Percentiles rank a stretch among this genome's conserved stretches.
These are phyloP conservation scores for Drosophila neoperkinsi DNA, from an alignment of 2,888 invertebrate genomes.

Conservation along the genomic window DNA sequence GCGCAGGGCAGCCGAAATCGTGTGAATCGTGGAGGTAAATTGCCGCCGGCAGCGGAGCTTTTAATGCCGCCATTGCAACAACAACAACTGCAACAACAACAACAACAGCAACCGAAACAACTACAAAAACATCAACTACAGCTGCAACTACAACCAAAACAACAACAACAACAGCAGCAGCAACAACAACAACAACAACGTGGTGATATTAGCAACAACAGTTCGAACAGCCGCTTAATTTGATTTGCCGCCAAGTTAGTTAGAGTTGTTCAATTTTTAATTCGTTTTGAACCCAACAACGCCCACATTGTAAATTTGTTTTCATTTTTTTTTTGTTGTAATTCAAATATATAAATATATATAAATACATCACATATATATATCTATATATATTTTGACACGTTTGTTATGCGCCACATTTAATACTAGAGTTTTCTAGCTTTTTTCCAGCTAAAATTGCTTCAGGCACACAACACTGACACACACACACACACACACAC, in stretches of 20 bases:
- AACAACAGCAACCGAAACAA: slow-evolving; percentile 35
- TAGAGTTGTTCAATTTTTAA: slow-evolving; percentile 67
- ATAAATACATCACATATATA: not conserved
- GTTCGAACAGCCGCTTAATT: slow-evolving; percentile 83
- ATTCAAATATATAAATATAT: slow-evolving; percentile 17
- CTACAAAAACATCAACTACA: slow-evolving; percentile 47
- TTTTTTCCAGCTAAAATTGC: slow-evolving; percentile 36
- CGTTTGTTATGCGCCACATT: slow-evolving; percentile 23
- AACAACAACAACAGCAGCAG: slow-evolving; percentile 40
- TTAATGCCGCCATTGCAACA: slow-evolving; percentile 51
- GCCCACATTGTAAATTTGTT: slow-evolving; percentile 26
- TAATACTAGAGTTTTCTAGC: slow-evolving; percentile 18
- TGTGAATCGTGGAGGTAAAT: slow-evolving; percentile 66
- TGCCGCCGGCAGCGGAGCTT: slow-evolving; percentile 57
- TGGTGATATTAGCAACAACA: slow-evolving; percentile 38
- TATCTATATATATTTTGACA: slow-evolving; percentile 1
- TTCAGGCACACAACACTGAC: slow-evolving; percentile 34
- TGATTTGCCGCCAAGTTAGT: slow-evolving; percentile 84
- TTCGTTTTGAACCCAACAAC: slow-evolving; percentile 41
- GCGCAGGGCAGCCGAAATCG: slow-evolving; percentile 71
- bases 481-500: slow-evolving; percentile 24
- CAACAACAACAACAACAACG: slow-evolving; percentile 46
- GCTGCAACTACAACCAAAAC: slow-evolving; percentile 44
- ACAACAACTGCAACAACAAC: slow-evolving; percentile 38
- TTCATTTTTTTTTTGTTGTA: slow-evolving; percentile 25